These are phyloP conservation scores for Pteropus alecto DNA, from an alignment of 2,113 vertebrate species.

Conservation along the genomic window DNA sequence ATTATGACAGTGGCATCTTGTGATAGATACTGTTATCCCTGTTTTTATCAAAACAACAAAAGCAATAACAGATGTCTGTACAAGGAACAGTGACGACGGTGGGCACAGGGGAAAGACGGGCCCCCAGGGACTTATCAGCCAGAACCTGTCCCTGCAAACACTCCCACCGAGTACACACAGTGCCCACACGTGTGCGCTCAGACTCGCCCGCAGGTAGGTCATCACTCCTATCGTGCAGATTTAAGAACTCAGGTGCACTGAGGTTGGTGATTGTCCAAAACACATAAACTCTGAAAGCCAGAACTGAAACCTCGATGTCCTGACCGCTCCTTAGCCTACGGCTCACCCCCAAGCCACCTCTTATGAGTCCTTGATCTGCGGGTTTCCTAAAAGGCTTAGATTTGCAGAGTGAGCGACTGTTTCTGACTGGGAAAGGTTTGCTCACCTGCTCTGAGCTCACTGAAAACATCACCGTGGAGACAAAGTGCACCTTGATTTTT, in stretches of 20 bases:
- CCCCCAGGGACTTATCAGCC: not conserved
- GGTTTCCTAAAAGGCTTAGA: not conserved
- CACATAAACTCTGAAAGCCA: not conserved
- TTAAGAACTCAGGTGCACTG: not conserved
- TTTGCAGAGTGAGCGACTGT: not conserved
- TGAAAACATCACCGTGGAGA: not conserved
- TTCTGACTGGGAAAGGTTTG: not conserved
- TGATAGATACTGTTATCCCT: too few species aligned
- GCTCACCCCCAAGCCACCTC: not conserved
- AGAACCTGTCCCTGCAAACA: not conserved
- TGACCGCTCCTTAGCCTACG: not conserved
- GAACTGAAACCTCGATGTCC: not conserved
- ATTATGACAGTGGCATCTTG: not conserved
- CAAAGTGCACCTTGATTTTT: not conserved
- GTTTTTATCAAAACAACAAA: not conserved
- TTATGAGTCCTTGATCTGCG: not conserved
- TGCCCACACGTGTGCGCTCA: not conserved
- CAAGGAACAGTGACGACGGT: not conserved
- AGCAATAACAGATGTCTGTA: not conserved
- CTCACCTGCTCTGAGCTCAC: not conserved
- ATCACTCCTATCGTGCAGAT: not conserved
- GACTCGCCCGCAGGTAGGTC: not conserved
- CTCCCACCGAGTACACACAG: too few species aligned
- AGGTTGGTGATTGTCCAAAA: not conserved
- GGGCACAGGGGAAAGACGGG: not conserved